Base-by-base conservation (phyloP, 2,797 vertebrate genomes). In the Anisognathus igniventris region DNA sequence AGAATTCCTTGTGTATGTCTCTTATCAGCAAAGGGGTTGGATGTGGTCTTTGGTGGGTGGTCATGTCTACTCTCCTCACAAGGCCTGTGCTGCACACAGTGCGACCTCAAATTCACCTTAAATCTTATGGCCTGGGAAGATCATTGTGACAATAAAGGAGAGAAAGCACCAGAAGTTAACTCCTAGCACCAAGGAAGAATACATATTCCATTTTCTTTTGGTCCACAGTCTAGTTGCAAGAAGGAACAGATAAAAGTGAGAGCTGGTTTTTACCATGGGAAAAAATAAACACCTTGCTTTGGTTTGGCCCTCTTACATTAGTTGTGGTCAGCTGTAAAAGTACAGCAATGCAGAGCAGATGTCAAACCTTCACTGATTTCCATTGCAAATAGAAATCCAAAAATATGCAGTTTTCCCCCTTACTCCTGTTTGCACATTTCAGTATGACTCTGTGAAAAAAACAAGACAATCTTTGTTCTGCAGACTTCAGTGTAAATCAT, bases 391-490 rank as follows among this genome's bases (percentile, higher is more conserved):
- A 66, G 37, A 87, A 71, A 64, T 45, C 54, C 14, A 73, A 78
- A 92, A 92, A 31, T 33, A 80, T 0, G 33, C 31, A 1, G 0
- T 86, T 87, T 93, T 80, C 42, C 70, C 31, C 51, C n/a, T 64
- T 62, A 10, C 13, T 70, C 51, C 28, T 28, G 12, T 72, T 92
- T 56, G 73, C 44, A 39, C 35, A 9, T 80, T 90, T 86, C 82
- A 47, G 0, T 40, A 12, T 20, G 74, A 66, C 60, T 70, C 53
- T 64, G 14, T 57, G 82, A 82, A 82, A 79, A 57, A 73, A 86
- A 85, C 44, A 80, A 48, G 66, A 66, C 81, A 78, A 78, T 39
- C 87, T 92, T 95, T 96, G 76, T 81, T 82, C 71, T 72, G 33
- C 22, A 78, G 67, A n/a, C 57, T 80, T 90, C 77, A 39, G 40